Conservation (phyloP, 2,113 vertebrate species). For the Phyllopteryx taeniolatus region DNA sequence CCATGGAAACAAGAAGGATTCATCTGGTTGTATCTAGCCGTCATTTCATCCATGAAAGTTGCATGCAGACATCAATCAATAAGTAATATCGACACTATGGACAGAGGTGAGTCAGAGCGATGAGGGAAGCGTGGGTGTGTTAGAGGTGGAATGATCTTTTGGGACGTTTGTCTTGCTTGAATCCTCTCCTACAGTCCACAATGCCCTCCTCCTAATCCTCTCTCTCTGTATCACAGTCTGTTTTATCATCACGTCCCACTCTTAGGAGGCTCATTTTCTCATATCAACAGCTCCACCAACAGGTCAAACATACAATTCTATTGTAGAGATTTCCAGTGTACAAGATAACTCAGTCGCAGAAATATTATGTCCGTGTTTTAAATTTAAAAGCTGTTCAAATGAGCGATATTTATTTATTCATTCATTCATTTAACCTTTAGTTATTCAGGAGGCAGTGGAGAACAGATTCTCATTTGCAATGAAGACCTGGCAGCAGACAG, state of each 20-base stretch:
- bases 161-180: conserved; percentile 32
- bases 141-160: conserved; percentile 20
- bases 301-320: conserved; percentile 31
- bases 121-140: background rate
- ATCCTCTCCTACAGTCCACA: conserved; percentile 39
- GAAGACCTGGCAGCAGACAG: too few species aligned
- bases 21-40: background rate
- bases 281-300: conserved; percentile 71
- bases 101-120: conserved; percentile 8
- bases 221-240: conserved; percentile 53
- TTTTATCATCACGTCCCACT: conserved; percentile 16
- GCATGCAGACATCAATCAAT: background rate
- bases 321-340: background rate
- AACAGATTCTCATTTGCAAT: too few species aligned
- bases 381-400: too few species aligned
- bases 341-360: too few species aligned
- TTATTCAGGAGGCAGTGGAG: too few species aligned
- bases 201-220: conserved; percentile 43
- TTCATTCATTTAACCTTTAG: too few species aligned
- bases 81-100: background rate
- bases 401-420: too few species aligned
- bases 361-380: too few species aligned
- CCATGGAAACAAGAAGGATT: conserved; percentile 32
- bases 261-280: conserved; percentile 24
- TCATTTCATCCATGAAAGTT: conserved; percentile 8